Base-by-base conservation (phyloP, 2,113 vertebrate genomes). In the Indicator indicator region DNA sequence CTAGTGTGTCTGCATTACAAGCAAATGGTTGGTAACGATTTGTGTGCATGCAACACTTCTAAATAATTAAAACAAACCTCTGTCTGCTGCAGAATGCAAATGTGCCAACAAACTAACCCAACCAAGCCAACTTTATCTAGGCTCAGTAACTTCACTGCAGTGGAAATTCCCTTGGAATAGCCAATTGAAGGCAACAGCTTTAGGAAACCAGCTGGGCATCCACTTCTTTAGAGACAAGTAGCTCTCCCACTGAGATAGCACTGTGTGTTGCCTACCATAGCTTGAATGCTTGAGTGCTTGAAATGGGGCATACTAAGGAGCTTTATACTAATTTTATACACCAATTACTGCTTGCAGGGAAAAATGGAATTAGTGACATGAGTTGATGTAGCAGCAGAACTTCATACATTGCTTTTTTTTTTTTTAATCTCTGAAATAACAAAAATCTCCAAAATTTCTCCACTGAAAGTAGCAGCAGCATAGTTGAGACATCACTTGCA, bases 61-160 rank as follows among this genome's bases (percentile, higher is more conserved):
- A 95, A 95, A 90, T 94, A 96, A 96, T 96, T 96, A 94, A 95
- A 97, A 88, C 88, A 95, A 96, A 95, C 92, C 86, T 78, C 90
- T 90, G 59, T 44, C 78, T 95, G 76, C 88, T 96, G 93, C 91
- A 95, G 88, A 96, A 88, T 74, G 79, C 46, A 59, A 93, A 89
- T 88, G 77, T 88, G 88, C 93, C 95, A 95, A 40, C 75, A 95
- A 81, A 89, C 76, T 77, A 94, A 91, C 87, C 82, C 79, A 86
- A 89, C 71, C 83, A 91, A 81, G 93, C 87, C 89, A 95, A 11
- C 59, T 86, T 94, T 62, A 48, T 36, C 84, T 74, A 76, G 64
- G 63, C 71, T 91, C 32, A 50, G 87, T 86, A 90, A 91, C 95
- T 94, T 89, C 27, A 32, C 36, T 91, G 71, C 80, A 67, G 59